A percentile compares a stretch with the other conserved stretches of the same genome.
phyloP scores from a whole-genome alignment of 2,888 invertebrate genomes.

The Pseudococcus longispinus region DNA sequence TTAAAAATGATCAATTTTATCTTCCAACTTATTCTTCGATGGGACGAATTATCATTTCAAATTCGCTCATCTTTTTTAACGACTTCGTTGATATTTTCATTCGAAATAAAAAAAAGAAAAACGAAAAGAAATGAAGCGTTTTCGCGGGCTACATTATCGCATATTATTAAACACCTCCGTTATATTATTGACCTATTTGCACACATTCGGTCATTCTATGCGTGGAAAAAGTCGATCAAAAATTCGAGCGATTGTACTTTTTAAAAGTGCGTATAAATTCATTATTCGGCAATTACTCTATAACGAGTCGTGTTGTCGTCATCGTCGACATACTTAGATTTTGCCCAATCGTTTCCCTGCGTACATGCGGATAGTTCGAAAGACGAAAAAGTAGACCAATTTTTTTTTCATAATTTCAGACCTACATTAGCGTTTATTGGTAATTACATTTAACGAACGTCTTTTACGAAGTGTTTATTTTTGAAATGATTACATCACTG shows the following conservation, averaged over 20 bases:
- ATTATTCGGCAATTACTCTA: conserved; percentile 16
- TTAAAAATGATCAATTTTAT: background rate
- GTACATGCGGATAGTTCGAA: background rate
- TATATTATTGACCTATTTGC: background rate
- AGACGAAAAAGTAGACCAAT: background rate
- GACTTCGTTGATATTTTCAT: no score
- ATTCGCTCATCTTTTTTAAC: no score
- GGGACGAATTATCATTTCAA: no score
- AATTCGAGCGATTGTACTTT: background rate
- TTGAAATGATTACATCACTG: conserved; percentile 12
- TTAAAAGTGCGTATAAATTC: background rate
- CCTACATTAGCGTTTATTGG: conserved; percentile 34
- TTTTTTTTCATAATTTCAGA: background rate
- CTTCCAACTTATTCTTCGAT: background rate
- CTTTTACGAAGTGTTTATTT: conserved; percentile 34
- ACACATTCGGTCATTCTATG: background rate
- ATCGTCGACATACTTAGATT: conserved; percentile 1
- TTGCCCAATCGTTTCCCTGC: background rate
- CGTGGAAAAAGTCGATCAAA: background rate
- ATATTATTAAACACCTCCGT: background rate
- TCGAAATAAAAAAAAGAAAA: background rate
- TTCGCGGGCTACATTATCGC: background rate
- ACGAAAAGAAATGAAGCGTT: no score
- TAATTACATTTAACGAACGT: background rate
- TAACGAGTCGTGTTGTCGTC: background rate